phyloP scores from a whole-genome alignment of 2,797 vertebrate species.

The Malacoraja senta region DNA sequence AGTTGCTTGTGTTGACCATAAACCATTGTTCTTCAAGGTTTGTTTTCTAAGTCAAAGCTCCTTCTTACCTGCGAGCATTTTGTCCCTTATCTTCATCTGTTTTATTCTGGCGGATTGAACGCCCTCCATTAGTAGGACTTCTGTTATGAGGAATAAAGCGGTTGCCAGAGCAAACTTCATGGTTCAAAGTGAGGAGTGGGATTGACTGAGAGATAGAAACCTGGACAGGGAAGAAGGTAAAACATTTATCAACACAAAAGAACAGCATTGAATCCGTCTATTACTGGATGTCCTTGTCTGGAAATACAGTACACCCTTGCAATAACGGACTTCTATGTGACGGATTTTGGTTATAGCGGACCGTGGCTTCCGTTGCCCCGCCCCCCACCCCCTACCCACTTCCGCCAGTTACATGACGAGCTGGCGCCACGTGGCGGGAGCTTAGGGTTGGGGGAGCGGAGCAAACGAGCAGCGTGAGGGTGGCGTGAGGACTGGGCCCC shows the following conservation, averaged over 20 bases:
- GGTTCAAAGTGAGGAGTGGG: not conserved
- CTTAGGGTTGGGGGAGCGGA: no score
- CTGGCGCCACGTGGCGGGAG: no score
- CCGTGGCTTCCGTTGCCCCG: no score
- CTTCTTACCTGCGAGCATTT: not conserved
- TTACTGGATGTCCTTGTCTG: not conserved
- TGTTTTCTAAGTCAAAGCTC: not conserved
- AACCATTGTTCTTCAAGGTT: not conserved
- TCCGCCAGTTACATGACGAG: no score
- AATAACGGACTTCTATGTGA: no score
- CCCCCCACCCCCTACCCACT: no score
- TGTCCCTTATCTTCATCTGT: not conserved
- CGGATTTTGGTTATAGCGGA: no score
- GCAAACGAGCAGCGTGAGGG: no score
- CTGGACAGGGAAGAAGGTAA: not conserved
- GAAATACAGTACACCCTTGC: no score
- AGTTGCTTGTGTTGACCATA: no score
- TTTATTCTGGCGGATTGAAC: not conserved
- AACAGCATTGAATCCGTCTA: not conserved
- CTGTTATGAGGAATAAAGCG: not conserved
- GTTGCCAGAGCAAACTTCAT: not conserved
- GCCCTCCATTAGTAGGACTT: conserved; percentile 15
- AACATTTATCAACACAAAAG: not conserved
- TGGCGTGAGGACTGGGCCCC: no score
- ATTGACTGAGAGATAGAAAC: not conserved